These are phyloP conservation scores for Cebidichthys violaceus DNA, from an alignment of 2,113 vertebrate genomes.

Conservation along the genomic window DNA sequence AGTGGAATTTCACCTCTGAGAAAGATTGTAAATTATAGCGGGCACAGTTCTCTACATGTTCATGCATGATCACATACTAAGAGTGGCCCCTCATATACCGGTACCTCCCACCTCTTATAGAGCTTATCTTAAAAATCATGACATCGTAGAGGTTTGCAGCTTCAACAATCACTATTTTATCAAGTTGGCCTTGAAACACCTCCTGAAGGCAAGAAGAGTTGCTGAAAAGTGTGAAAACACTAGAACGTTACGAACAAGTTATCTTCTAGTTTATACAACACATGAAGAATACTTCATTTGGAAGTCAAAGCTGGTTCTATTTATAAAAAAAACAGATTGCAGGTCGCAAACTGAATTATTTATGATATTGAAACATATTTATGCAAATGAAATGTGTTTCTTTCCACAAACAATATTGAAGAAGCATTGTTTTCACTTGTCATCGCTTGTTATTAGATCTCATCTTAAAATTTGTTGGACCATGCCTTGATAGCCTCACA, in stretches of 20 bases:
- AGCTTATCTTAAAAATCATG: not conserved
- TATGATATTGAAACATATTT: not conserved
- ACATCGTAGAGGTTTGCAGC: not conserved
- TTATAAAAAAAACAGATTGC: slow-evolving; percentile 15
- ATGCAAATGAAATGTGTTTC: slow-evolving; percentile 14
- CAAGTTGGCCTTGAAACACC: not conserved
- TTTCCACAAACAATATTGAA: not conserved
- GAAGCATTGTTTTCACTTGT: not conserved
- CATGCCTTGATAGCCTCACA: not conserved
- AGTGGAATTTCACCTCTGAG: not conserved
- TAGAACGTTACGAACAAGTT: not conserved
- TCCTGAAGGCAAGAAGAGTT: not conserved
- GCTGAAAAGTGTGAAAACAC: slow-evolving; percentile 6
- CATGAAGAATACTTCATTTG: not conserved
- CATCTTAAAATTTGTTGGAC: not conserved
- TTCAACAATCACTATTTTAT: not conserved
- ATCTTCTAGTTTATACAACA: not conserved
- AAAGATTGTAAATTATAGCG: not conserved
- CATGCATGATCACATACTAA: not conserved
- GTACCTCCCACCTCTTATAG: not conserved
- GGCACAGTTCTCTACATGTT: not conserved
- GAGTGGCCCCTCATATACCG: not conserved
- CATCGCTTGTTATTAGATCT: not conserved
- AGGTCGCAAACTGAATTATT: not conserved
- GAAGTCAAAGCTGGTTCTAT: slow-evolving; percentile 13